Conservation (phyloP, 2,888 invertebrate species). For the Hoplodrina blanda region DNA sequence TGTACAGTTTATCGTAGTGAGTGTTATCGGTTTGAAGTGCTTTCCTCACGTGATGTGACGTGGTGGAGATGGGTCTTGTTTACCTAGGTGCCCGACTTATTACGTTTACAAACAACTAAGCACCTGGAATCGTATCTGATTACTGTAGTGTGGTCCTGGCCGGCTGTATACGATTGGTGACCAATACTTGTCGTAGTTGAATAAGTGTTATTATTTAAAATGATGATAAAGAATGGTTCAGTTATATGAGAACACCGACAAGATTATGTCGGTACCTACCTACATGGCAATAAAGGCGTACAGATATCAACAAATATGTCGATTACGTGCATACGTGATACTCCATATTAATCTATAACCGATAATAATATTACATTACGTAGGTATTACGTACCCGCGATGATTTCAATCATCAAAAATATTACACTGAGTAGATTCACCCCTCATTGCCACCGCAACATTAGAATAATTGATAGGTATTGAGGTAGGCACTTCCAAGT, state of each 20-base stretch:
- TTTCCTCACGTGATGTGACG: background rate
- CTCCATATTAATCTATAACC: background rate
- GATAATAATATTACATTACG: slow-evolving; percentile 23
- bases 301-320: slow-evolving; percentile 12
- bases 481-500: slow-evolving; percentile 1
- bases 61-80: background rate
- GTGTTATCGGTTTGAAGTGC: background rate
- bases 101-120: too few relatives aligned
- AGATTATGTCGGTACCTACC: background rate
- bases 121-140: background rate
- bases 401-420: slow-evolving; percentile 14
- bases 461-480: background rate
- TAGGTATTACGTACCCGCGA: background rate
- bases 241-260: background rate
- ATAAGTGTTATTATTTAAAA: background rate
- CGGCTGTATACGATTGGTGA: background rate
- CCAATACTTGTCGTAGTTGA: background rate
- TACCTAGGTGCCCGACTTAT: too few relatives aligned
- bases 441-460: background rate
- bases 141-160: background rate
- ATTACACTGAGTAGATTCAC: background rate
- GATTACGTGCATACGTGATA: slow-evolving; percentile 27
- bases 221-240: background rate
- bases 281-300: background rate
- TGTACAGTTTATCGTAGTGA: slow-evolving; percentile 5